These are phyloP conservation scores for Hormaphis cornu DNA, from an alignment of 1,140 invertebrate species.

Conservation along the genomic window DNA sequence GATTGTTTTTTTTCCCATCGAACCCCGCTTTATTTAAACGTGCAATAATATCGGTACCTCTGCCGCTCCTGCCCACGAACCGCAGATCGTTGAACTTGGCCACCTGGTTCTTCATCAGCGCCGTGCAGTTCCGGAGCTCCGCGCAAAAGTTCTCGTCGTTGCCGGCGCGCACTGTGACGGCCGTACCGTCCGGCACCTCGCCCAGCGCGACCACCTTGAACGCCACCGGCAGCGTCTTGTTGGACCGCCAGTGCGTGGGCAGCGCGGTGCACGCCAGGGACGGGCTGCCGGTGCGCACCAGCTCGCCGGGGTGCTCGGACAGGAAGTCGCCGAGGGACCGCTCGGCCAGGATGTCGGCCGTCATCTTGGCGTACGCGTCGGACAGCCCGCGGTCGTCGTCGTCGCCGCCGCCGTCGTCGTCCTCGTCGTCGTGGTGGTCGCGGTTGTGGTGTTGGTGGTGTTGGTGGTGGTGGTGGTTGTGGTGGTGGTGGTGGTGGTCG, in stretches of 20 bases:
- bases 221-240: conserved; percentile 89
- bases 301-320: conserved; percentile 82
- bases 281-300: conserved; percentile 85
- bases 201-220: conserved; percentile 88
- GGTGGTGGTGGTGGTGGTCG: conserved; percentile 44
- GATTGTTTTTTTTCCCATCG: too few relatives aligned
- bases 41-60: conserved; percentile 53
- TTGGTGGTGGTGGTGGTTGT: too few relatives aligned
- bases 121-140: conserved; percentile 84
- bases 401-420: conserved; percentile 43
- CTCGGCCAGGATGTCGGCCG: conserved; percentile 73
- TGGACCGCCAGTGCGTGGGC: conserved; percentile 92
- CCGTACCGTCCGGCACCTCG: conserved; percentile 87
- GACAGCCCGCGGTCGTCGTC: conserved; percentile 54
- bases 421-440: conserved; percentile 44
- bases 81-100: conserved; percentile 97
- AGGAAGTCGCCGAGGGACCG: conserved; percentile 80
- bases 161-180: conserved; percentile 88
- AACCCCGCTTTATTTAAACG: too few relatives aligned
- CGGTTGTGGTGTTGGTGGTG: too few relatives aligned
- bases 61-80: conserved; percentile 91
- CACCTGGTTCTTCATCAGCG: conserved; percentile 94
- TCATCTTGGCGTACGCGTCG: conserved; percentile 81
- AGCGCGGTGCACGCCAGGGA: conserved; percentile 86
- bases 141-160: conserved; percentile 97